Base-by-base conservation (phyloP, 2,888 invertebrate genomes). In the Drosophila paramelanica region DNA sequence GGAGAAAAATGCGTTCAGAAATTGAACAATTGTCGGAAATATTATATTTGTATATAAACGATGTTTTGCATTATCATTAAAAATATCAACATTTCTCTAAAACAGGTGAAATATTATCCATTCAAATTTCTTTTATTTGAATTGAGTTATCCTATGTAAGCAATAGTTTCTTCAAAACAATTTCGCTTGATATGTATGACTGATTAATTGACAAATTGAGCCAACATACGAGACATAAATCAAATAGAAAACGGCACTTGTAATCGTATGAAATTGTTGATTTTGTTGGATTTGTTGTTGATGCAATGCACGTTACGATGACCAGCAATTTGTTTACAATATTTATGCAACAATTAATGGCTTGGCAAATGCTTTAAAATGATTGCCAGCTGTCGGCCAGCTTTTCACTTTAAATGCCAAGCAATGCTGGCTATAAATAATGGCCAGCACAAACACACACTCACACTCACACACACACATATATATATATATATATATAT, bases 361-460 rank as follows among this genome's bases (percentile, higher is more conserved):
- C 67, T 81, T 66, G 65, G 55, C 56, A 83, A 74, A 69, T 65
- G 75, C 75, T 53, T 73, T 66, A 66, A 75, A 85, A 67, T 72
- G 71, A 71, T 69, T 70, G 70, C 67, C 60, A 64, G 75, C 73
- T 78, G 87, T 68, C 68, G 70, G 56, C 55, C 56, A 50, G 77
- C 53, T 56, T 77, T 73, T 70, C 61, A 50, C 55, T 68, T 83
- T 65, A 73, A 73, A 78, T 81, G 62, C 55, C 84, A 76, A 79
- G 83, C 68, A 75, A 73, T 81, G 68, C 57, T 57, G 71, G 47
- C 68, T 47, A 78, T 87, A 84, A 87, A 84, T 82, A 87, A 84
- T 87, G 50, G 49, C 61, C 38, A 36, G n/a, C 23, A 45, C 10
- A 31, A 45, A 33, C 8, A 27, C 31, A 3, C 11, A 13, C 31